Conservation (phyloP, 2,113 vertebrate species). For the Murina feae region DNA sequence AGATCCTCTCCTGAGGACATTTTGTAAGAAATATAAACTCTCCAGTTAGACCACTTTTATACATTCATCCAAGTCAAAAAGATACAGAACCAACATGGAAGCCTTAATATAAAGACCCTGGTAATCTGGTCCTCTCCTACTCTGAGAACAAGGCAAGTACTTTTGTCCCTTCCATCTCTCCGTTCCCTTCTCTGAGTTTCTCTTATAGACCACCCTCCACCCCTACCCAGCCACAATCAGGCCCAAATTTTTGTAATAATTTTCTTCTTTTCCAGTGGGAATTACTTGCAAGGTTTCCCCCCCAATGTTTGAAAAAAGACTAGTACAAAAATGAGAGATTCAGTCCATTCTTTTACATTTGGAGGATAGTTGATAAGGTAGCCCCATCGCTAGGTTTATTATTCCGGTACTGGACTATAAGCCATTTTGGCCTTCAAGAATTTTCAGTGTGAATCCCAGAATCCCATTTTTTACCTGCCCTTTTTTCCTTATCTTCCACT, state of each 20-base stretch:
- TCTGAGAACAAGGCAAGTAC: not conserved
- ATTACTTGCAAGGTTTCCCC: not conserved
- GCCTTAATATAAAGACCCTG: not conserved
- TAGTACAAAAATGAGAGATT: not conserved
- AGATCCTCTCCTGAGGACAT: constrained; percentile 47
- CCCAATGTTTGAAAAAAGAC: not conserved
- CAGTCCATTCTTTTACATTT: not conserved
- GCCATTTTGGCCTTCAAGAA: not conserved
- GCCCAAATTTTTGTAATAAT: not conserved
- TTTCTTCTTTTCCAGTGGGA: not conserved
- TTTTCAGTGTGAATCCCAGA: not conserved
- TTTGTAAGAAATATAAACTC: constrained; percentile 67
- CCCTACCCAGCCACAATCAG: not conserved
- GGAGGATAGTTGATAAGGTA: not conserved
- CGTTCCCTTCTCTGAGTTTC: not conserved
- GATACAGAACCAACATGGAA: not conserved
- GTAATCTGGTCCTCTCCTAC: not conserved
- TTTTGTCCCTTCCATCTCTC: not conserved
- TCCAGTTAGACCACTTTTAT: constrained; percentile 6
- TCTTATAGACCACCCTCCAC: not conserved
- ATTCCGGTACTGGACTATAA: not conserved
- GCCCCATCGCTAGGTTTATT: not conserved
- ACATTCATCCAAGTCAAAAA: constrained; percentile 22
- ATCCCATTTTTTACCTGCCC: not conserved
- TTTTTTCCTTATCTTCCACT: not conserved